Evolutionary conservation across 1,140 invertebrate genomes (phyloP).

Genomic region (Andrena cerasifolii): DNA sequence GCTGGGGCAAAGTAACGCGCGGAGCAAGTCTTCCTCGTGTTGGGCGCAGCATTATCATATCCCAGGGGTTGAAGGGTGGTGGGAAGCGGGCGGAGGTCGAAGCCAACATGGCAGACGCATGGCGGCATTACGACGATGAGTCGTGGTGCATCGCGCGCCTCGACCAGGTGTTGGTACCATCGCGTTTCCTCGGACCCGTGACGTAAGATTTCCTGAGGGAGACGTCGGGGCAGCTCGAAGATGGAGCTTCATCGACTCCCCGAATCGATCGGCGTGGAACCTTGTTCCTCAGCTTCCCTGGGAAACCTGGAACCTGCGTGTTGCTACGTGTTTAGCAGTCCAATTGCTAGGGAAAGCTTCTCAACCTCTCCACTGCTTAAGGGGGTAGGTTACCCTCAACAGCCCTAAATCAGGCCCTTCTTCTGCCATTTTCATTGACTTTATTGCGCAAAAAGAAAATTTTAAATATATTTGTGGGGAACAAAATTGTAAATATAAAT

Average conservation of each 20-base stretch:
- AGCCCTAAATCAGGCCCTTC: too few relatives aligned
- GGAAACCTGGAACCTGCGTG: neutral
- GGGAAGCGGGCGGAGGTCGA: slow-evolving; percentile 14
- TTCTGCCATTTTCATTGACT: too few relatives aligned
- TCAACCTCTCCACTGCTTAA: neutral
- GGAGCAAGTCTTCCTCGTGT: slow-evolving; percentile 36
- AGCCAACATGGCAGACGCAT: slow-evolving; percentile 32
- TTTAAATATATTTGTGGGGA: too few relatives aligned
- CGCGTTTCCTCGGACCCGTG: slow-evolving; percentile 38
- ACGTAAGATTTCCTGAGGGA: slow-evolving; percentile 74
- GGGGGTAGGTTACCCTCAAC: too few relatives aligned
- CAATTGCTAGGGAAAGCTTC: too few relatives aligned
- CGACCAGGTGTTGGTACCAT: slow-evolving; percentile 28
- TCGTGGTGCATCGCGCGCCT: slow-evolving; percentile 41
- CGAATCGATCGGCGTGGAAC: neutral
- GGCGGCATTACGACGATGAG: slow-evolving; percentile 46
- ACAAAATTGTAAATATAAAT: too few relatives aligned
- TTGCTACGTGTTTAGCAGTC: neutral
- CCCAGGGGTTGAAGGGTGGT: slow-evolving; percentile 49
- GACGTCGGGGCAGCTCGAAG: slow-evolving; percentile 17
- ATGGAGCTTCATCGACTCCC: slow-evolving; percentile 31
- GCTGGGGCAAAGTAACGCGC: slow-evolving; percentile 44
- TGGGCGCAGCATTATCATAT: slow-evolving; percentile 45
- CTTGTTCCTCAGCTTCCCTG: neutral
- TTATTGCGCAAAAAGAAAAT: too few relatives aligned